Conservation (phyloP, 2,797 vertebrate species). For the Labroides dimidiatus region DNA sequence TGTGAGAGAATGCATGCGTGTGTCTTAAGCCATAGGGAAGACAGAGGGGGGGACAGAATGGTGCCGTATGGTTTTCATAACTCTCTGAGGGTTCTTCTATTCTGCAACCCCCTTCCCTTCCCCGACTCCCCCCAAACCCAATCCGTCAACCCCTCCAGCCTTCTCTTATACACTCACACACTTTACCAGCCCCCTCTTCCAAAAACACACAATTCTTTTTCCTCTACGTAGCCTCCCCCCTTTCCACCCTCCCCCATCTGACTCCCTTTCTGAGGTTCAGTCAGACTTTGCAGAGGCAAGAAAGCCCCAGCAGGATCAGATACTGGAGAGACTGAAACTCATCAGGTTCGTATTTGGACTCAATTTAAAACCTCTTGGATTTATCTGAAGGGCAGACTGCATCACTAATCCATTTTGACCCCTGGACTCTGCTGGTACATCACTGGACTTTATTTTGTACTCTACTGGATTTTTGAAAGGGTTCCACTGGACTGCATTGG, state of each 20-base stretch:
- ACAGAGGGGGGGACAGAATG: slow-evolving; percentile 58
- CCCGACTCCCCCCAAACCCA: slow-evolving; percentile 3
- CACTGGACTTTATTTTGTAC: slow-evolving; percentile 56
- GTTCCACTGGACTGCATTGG: slow-evolving; percentile 22
- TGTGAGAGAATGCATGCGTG: slow-evolving; percentile 18
- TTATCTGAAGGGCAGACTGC: slow-evolving; percentile 22
- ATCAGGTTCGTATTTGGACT: slow-evolving; percentile 41
- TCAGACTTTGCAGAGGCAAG: slow-evolving; percentile 71
- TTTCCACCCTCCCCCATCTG: slow-evolving; percentile 55
- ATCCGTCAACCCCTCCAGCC: slow-evolving; percentile 56
- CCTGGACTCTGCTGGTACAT: slow-evolving; percentile 32
- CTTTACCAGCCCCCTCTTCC: slow-evolving; percentile 74
- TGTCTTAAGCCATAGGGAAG: slow-evolving; percentile 56
- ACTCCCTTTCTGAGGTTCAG: slow-evolving; percentile 70
- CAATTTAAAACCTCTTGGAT: slow-evolving; percentile 31
- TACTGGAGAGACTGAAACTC: slow-evolving; percentile 44
- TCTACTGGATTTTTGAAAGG: slow-evolving; percentile 32
- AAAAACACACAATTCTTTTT: slow-evolving; percentile 82
- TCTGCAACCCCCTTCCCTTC: slow-evolving; percentile 6
- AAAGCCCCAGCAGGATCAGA: slow-evolving; percentile 62
- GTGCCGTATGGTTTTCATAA: slow-evolving; percentile 82
- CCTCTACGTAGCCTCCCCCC: slow-evolving; percentile 67
- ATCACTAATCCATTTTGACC: slow-evolving; percentile 8
- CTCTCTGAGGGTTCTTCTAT: slow-evolving; percentile 64
- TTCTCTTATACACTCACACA: slow-evolving; percentile 55